phyloP scores from a whole-genome alignment of 2,113 vertebrate genomes.

The Myiopsitta monachus region DNA sequence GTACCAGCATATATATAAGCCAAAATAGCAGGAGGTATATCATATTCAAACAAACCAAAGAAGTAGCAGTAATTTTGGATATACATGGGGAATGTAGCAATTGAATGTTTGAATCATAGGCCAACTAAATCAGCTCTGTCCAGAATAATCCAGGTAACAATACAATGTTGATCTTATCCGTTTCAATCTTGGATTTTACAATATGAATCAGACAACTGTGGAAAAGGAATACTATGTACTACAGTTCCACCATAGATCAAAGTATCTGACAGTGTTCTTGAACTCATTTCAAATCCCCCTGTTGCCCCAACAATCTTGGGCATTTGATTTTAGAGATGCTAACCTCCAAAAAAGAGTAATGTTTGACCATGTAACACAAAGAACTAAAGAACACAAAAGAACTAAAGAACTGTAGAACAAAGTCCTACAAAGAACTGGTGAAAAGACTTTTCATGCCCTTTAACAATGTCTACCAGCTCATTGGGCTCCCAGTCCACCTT shows the following conservation, averaged over 20 bases:
- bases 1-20: background rate
- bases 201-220: background rate
- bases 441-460: background rate
- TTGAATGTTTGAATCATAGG: background rate
- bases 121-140: background rate
- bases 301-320: background rate
- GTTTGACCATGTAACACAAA: background rate
- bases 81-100: background rate
- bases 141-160: background rate
- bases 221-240: background rate
- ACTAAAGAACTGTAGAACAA: no score
- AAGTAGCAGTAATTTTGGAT: background rate
- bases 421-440: background rate
- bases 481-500: background rate
- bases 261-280: background rate
- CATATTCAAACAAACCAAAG: background rate
- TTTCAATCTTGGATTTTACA: background rate
- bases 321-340: background rate
- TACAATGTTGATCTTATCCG: background rate
- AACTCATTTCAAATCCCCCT: background rate
- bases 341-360: background rate
- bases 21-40: background rate
- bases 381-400: no score
- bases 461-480: background rate
- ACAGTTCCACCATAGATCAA: background rate